Evolutionary conservation across 1,140 invertebrate genomes (phyloP).

Genomic region (Brachionus rubens): DNA sequence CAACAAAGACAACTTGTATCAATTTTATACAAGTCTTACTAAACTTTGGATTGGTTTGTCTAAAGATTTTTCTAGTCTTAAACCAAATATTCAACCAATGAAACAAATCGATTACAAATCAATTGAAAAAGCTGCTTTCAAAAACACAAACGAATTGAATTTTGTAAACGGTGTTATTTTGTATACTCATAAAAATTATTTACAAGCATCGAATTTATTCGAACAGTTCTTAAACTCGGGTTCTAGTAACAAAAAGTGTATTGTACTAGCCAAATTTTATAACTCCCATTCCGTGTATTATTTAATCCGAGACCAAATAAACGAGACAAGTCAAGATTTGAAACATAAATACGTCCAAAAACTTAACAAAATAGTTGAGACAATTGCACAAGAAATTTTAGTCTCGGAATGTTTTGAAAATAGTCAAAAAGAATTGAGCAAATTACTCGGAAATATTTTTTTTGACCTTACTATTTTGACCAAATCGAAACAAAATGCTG

Average conservation of each 20-base stretch:
- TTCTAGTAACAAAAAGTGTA: not conserved
- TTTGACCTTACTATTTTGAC: not conserved
- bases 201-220: not conserved
- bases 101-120: not conserved
- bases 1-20: not conserved
- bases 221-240: not conserved
- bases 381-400: not conserved
- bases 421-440: not conserved
- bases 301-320: not conserved
- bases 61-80: not conserved
- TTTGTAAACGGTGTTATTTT: conserved; percentile 12
- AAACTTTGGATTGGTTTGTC: conserved; percentile 24
- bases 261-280: conserved; percentile 5
- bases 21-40: conserved; percentile 1
- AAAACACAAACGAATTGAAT: not conserved
- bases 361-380: not conserved
- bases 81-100: not conserved
- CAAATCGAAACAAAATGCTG: not conserved
- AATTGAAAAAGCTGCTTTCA: not conserved
- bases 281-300: not conserved
- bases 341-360: not conserved
- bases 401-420: not conserved
- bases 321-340: not conserved
- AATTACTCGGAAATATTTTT: conserved; percentile 3
- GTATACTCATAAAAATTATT: not conserved